phyloP scores from a whole-genome alignment of 2,797 vertebrate genomes.

The Dallia pectoralis region DNA sequence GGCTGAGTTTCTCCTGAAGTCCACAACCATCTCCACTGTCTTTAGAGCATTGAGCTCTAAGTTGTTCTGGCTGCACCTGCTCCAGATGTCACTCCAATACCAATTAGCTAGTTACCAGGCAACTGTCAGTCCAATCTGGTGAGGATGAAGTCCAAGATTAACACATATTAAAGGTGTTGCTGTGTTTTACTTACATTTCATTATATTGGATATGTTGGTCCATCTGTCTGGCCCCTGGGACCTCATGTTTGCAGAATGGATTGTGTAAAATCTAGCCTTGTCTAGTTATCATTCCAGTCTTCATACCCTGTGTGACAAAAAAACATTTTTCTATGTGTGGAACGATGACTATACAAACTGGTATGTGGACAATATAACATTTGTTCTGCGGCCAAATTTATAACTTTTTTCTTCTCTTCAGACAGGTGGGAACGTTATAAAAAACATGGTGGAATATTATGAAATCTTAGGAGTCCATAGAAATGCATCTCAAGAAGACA shows the following conservation, averaged over 20 bases:
- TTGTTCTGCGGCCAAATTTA: not conserved
- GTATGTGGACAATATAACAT: too few relatives aligned
- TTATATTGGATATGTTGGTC: not conserved
- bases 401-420: not conserved
- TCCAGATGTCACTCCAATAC: conserved; percentile 4
- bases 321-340: too few relatives aligned
- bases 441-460: conserved; percentile 92
- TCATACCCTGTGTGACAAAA: too few relatives aligned
- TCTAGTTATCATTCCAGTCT: too few relatives aligned
- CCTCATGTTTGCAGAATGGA: not conserved
- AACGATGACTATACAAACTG: too few relatives aligned
- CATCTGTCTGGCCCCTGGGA: not conserved
- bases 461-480: conserved; percentile 86
- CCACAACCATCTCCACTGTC: too few relatives aligned
- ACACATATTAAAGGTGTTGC: not conserved
- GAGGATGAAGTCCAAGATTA: not conserved
- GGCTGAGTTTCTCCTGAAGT: too few relatives aligned
- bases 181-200: not conserved
- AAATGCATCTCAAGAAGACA: conserved; percentile 86
- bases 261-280: not conserved
- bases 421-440: conserved; percentile 31
- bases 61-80: too few relatives aligned
- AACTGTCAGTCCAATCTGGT: not conserved
- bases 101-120: not conserved
- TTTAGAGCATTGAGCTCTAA: too few relatives aligned